Evolutionary conservation across 1,140 invertebrate species (phyloP).

Genomic region (Thaumetopoea pityocampa): DNA sequence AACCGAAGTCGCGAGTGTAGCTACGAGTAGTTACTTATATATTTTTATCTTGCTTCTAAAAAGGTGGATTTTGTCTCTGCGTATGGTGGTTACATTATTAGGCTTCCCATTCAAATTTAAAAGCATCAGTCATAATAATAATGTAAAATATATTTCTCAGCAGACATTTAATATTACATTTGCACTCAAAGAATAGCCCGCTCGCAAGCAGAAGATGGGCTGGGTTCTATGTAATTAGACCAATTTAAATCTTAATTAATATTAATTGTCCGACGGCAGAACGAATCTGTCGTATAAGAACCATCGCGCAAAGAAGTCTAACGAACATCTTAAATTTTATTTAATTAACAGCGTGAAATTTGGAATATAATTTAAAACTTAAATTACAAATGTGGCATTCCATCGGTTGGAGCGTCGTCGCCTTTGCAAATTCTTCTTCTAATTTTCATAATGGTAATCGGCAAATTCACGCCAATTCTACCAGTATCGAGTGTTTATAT

Average conservation of each 20-base stretch:
- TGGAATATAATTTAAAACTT: constrained; percentile 30
- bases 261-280: constrained; percentile 71
- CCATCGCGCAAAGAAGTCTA: constrained; percentile 51
- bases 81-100: neutral
- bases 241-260: constrained; percentile 75
- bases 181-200: constrained; percentile 38
- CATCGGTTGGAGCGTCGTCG: constrained; percentile 18
- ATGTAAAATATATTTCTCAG: no score
- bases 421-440: no score
- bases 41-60: no score
- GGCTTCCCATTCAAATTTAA: neutral
- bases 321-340: constrained; percentile 48
- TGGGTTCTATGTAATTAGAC: constrained; percentile 71
- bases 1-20: no score
- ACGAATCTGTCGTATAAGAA: constrained; percentile 66
- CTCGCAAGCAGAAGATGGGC: constrained; percentile 46
- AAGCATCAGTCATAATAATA: constrained; percentile 14
- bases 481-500: no score
- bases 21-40: no score
- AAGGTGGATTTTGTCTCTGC: no score
- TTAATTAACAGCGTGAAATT: constrained; percentile 43
- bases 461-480: no score
- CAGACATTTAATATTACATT: constrained; percentile 24
- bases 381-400: constrained; percentile 23
- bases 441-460: no score